Conservation (phyloP, 2,113 vertebrate genomes). For the Turnix velox region DNA sequence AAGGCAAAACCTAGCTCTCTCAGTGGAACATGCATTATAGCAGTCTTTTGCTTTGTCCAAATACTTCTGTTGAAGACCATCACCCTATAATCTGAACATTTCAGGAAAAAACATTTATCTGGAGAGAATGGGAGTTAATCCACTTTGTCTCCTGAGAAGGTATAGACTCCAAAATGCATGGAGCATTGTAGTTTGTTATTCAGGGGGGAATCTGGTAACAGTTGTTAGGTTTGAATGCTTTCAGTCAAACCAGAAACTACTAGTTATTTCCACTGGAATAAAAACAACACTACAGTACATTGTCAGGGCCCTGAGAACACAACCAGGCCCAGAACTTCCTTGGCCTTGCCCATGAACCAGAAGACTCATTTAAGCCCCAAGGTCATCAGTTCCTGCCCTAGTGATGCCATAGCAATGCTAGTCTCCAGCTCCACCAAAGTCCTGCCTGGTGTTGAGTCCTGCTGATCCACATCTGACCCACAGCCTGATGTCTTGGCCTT, state of each 20-base stretch:
- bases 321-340: not conserved
- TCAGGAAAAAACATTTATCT: no score
- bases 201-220: not conserved
- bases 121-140: no score
- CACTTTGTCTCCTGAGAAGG: not conserved
- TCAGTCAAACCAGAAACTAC: not conserved
- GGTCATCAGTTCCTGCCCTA: not conserved
- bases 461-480: not conserved
- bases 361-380: not conserved
- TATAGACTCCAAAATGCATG: not conserved
- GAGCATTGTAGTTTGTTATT: not conserved
- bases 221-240: not conserved
- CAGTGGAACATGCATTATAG: not conserved
- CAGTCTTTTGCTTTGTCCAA: not conserved
- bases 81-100: not conserved
- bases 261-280: not conserved
- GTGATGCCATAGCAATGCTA: not conserved
- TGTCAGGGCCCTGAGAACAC: not conserved
- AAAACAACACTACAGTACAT: not conserved
- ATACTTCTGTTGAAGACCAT: not conserved
- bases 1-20: not conserved
- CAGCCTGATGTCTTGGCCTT: not conserved
- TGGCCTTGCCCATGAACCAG: not conserved
- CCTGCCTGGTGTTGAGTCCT: not conserved
- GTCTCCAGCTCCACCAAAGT: not conserved